Evolutionary conservation across 2,888 invertebrate genomes (phyloP), one percentile per base, ranked within the genome.

Genomic region (Heliothis peltigera): DNA sequence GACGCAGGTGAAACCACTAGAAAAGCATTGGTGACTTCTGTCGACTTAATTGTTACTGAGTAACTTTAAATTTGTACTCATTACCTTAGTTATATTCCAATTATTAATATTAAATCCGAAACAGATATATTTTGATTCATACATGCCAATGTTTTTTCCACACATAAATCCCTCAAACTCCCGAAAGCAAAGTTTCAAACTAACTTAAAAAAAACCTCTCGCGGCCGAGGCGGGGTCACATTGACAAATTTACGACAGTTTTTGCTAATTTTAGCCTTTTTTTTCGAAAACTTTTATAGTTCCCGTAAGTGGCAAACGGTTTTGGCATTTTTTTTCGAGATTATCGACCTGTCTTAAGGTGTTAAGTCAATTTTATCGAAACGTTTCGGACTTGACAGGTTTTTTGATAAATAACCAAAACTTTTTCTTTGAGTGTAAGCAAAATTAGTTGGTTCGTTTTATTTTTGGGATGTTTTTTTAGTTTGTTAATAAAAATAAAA

Each of bases 191-290:
- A 62, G 59, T 59, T 53, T 35, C 21, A 57, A 64, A 61, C 15
- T 55, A 60, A 70, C 80, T 18, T 55, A 61, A 71, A 71, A 87
- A 87, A 88, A 87, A 81, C 32, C 57, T 66, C 70, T 42, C 64
- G 59, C 44, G 67, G 70, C 57, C 56, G 46, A 59, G 86, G 87
- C 86, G 86, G 83, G 68, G 83, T 64, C 58, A 75, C 79, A 81
- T 89, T 90, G 91, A 91, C 90, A 91, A 89, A 91, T 91, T 91
- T 91, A 91, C 88, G 88, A 82, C 74, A 75, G 64, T 88, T 88
- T 88, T 88, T 86, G 83, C 81, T 53, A 63, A 70, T 79, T 78
- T 84, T 80, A 80, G 80, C 58, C 22, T 28, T 53, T 55, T 57
- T 65, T 66, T 70, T 60, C 53, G 0, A 55, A 5, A 53, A 77